Percentiles rank a stretch among this genome's conserved stretches.
Evolutionary conservation across 2,797 vertebrate genomes (phyloP).

Genomic region (Hippopotamyrus pictus): DNA sequence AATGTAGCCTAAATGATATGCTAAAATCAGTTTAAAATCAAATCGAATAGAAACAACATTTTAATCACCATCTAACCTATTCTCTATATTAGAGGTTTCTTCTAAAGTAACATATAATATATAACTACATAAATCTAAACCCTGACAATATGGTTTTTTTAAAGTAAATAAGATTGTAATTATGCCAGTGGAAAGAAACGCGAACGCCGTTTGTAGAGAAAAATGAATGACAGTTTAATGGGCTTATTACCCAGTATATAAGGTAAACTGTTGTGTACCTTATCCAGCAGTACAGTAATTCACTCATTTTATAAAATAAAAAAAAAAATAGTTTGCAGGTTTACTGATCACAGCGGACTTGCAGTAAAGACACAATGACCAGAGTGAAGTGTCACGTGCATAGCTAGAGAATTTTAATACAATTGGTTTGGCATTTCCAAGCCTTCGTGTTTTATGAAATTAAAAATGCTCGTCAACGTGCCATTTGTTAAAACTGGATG

Average conservation of each 20-base stretch:
- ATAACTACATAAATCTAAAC: background rate
- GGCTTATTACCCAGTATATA: background rate
- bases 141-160: background rate
- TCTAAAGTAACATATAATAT: background rate
- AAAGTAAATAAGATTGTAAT: background rate
- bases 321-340: background rate
- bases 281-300: background rate
- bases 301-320: background rate
- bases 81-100: background rate
- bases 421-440: background rate
- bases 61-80: background rate
- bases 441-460: background rate
- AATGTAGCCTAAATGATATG: background rate
- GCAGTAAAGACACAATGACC: background rate
- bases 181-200: background rate
- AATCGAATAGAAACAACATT: background rate
- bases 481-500: background rate
- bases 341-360: background rate
- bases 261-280: background rate
- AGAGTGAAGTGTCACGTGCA: background rate
- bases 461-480: background rate
- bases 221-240: background rate
- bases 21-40: background rate
- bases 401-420: background rate
- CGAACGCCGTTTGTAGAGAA: background rate